phyloP scores from a whole-genome alignment of 2,888 invertebrate species.

The Buathra laborator region DNA sequence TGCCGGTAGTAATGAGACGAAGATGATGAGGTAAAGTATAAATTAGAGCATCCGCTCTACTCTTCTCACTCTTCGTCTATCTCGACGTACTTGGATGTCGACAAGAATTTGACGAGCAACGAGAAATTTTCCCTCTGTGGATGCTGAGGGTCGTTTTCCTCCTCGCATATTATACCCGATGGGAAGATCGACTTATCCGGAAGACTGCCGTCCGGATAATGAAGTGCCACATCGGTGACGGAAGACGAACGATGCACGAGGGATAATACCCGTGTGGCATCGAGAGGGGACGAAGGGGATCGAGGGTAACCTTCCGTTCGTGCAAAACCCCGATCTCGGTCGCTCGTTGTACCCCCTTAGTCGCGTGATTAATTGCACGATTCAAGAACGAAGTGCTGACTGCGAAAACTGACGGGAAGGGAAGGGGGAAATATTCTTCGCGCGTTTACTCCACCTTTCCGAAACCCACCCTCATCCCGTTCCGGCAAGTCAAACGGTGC shows the following conservation, averaged over 20 bases:
- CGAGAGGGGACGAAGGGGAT: too few species aligned
- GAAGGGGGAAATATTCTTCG: constrained; percentile 44
- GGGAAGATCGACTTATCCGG: constrained; percentile 57
- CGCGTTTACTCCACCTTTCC: constrained; percentile 38
- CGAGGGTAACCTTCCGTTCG: constrained; percentile 10
- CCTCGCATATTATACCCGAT: constrained; percentile 35
- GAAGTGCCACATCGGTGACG: constrained; percentile 68
- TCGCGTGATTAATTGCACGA: constrained; percentile 72
- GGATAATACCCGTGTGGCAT: constrained; percentile 37
- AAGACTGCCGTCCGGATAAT: constrained; percentile 56
- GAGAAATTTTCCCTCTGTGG: constrained; percentile 23
- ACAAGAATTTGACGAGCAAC: constrained; percentile 55
- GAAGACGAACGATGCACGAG: constrained; percentile 66
- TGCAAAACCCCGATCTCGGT: constrained; percentile 13
- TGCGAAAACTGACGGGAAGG: constrained; percentile 53
- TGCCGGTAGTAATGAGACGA: constrained; percentile 11
- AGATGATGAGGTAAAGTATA: background rate
- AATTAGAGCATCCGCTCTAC: background rate
- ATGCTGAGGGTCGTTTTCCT: constrained; percentile 12
- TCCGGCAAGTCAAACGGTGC: constrained; percentile 49
- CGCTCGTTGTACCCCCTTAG: constrained; percentile 28
- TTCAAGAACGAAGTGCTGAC: constrained; percentile 72
- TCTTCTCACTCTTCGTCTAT: background rate
- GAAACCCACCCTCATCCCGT: constrained; percentile 8
- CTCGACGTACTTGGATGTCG: background rate